A percentile compares a stretch with the other conserved stretches of the same genome.
phyloP scores from a whole-genome alignment of 1,140 invertebrate genomes.

The Camponotus vicinus region DNA sequence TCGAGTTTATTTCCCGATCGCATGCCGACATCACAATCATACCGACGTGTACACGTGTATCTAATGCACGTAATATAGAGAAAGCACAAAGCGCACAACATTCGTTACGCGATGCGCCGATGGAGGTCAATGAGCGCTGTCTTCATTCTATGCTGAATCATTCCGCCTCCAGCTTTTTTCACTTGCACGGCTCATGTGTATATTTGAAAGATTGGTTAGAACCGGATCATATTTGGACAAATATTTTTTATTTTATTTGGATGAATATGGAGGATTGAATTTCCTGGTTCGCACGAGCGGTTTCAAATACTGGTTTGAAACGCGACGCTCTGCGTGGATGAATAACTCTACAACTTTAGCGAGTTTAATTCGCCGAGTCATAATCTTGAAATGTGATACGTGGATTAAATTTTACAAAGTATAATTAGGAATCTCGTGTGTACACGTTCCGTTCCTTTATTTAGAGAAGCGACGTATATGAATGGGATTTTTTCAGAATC shows the following conservation, averaged over 20 bases:
- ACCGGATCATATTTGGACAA: background rate
- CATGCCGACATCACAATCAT: background rate
- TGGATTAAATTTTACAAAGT: constrained; percentile 2
- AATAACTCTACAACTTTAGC: background rate
- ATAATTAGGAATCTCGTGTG: background rate
- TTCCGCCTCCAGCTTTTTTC: background rate
- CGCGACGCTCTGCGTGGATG: background rate
- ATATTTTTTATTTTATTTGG: background rate
- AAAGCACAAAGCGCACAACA: background rate
- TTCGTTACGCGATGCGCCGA: background rate
- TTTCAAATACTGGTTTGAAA: background rate
- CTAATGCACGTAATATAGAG: background rate
- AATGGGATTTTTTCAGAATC: no score
- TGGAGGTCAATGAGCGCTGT: constrained; percentile 1
- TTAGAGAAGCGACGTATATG: background rate
- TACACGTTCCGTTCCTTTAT: background rate
- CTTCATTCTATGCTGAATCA: background rate
- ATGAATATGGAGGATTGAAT: background rate
- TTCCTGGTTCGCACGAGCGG: background rate
- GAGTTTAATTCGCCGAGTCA: background rate
- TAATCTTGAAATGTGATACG: background rate
- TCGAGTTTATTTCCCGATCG: background rate
- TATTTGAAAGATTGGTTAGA: background rate
- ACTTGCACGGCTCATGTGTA: background rate
- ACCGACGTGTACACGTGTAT: background rate